Conservation (phyloP, 2,797 vertebrate genomes). For the Atherinosoma microstoma region DNA sequence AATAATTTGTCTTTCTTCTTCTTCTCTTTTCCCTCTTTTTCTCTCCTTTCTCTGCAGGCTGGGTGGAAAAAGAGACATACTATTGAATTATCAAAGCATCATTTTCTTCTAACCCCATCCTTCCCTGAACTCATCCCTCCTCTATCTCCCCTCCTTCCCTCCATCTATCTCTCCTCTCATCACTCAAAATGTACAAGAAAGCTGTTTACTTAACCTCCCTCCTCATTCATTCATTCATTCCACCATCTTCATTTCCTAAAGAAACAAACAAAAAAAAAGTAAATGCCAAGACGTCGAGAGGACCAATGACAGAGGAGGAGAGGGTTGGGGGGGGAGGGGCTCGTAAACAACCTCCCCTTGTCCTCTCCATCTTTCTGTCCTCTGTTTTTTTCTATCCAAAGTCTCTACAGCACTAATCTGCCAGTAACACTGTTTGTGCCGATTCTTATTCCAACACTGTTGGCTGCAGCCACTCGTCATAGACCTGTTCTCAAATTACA, state of each 20-base stretch:
- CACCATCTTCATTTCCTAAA: conserved; percentile 42
- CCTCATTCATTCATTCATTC: conserved; percentile 1
- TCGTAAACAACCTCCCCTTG: conserved; percentile 1
- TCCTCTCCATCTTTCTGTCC: conserved; percentile 48
- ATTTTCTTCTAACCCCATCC: conserved; percentile 62
- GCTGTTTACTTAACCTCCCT: conserved; percentile 52
- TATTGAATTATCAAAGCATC: conserved; percentile 81
- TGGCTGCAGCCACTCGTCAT: conserved; percentile 32
- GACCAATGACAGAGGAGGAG: conserved; percentile 67
- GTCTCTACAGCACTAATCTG: conserved; percentile 71
- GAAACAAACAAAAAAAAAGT: conserved; percentile 30
- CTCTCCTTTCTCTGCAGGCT: conserved; percentile 75
- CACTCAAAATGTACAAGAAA: conserved; percentile 52
- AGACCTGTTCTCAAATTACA: conserved; percentile 30
- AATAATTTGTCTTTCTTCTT: conserved; percentile 18
- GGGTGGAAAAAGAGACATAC: conserved; percentile 87
- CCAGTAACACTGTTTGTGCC: conserved; percentile 72
- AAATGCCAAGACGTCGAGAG: conserved; percentile 61
- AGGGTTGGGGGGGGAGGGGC: conserved; percentile 21
- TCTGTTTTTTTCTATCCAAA: conserved; percentile 54
- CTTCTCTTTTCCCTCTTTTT: conserved; percentile 18
- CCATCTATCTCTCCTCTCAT: conserved; percentile 15
- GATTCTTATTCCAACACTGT: conserved; percentile 42
- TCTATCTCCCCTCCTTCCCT: conserved; percentile 26
- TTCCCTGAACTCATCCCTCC: conserved; percentile 45